A percentile compares a stretch with the other conserved stretches of the same genome.
Evolutionary conservation across 2,888 invertebrate genomes (phyloP).

Genomic region (Stratiomys singularior): DNA sequence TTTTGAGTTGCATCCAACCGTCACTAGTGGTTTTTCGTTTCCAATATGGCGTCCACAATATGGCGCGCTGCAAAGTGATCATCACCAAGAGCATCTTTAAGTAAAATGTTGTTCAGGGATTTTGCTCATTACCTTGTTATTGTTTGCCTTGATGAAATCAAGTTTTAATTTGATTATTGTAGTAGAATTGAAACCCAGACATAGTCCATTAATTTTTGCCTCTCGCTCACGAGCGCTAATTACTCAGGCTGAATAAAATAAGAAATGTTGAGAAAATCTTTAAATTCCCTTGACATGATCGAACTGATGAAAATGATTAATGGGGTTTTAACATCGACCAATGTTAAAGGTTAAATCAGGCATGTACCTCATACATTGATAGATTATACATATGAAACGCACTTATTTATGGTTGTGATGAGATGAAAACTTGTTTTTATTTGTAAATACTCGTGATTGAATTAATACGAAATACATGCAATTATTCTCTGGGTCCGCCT

Average conservation of each 20-base stretch:
- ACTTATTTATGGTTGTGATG: too few species aligned
- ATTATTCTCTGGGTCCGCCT: too few species aligned
- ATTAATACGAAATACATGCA: too few species aligned
- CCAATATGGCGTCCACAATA: too few species aligned
- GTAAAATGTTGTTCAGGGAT: constrained; percentile 12
- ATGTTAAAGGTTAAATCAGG: too few species aligned
- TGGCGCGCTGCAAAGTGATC: too few species aligned
- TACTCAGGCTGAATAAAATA: too few species aligned
- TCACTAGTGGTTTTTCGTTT: not conserved
- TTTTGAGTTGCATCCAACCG: not conserved
- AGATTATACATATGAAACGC: too few species aligned
- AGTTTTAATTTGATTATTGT: not conserved
- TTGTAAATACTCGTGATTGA: too few species aligned
- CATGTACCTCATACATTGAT: too few species aligned
- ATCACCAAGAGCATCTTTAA: not conserved
- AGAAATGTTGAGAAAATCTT: too few species aligned
- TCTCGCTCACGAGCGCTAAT: not conserved
- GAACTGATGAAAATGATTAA: not conserved
- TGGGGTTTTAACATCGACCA: not conserved
- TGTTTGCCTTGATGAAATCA: constrained; percentile 17
- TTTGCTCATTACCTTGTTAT: not conserved
- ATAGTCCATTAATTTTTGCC: not conserved
- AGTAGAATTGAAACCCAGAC: not conserved
- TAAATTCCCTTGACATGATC: not conserved
- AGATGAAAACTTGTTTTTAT: too few species aligned